Conservation (phyloP, 2,113 vertebrate species). For the Alouatta palliata region DNA sequence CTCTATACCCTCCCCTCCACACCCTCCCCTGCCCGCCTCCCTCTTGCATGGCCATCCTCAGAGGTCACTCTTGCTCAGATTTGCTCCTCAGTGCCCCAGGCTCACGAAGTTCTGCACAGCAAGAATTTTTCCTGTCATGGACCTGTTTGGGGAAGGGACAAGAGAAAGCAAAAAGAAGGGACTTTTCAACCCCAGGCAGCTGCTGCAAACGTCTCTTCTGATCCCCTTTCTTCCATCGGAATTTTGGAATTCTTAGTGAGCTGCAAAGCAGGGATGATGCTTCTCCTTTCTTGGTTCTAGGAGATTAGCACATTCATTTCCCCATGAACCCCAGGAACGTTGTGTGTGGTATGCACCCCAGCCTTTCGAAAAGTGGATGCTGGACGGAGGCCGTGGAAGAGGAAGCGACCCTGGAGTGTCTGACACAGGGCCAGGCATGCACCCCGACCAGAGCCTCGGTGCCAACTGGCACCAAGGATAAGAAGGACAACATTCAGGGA, state of each 20-base stretch:
- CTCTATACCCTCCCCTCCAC: no score
- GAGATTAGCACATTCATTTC: neutral
- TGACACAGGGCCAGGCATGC: neutral
- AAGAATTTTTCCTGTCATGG: neutral
- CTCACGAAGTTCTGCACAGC: neutral
- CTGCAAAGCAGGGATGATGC: neutral
- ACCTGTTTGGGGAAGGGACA: no score
- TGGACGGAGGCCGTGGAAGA: neutral
- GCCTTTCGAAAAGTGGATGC: neutral
- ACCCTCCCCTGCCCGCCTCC: no score
- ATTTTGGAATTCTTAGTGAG: neutral
- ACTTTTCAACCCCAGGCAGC: accelerated
- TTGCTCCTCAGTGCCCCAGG: neutral
- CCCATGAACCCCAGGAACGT: neutral
- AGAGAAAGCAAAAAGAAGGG: neutral
- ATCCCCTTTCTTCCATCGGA: neutral
- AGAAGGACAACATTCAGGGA: neutral
- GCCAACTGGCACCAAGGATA: neutral
- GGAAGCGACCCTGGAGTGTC: slow-evolving; percentile 52
- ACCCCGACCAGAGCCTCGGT: neutral
- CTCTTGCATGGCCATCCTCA: accelerated
- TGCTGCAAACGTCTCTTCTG: neutral
- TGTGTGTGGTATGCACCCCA: neutral
- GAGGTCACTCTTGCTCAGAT: neutral
- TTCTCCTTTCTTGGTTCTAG: neutral